Conservation (phyloP, 53 echinoderm and acorn worm genomes). For the Antedon mediterranea region DNA sequence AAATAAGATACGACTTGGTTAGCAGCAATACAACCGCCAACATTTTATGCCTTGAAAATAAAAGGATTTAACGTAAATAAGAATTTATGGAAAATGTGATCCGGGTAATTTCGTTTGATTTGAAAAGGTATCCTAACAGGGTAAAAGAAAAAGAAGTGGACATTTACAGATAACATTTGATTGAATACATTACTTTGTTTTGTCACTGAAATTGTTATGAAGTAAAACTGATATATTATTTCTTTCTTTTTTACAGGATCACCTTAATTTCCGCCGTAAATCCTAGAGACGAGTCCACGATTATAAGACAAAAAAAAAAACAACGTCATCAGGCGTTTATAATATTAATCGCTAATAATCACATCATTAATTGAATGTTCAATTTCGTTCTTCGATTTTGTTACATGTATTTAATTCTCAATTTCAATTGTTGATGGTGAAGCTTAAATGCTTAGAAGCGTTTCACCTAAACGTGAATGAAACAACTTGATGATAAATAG, state of each 20-base stretch:
- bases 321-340: neutral
- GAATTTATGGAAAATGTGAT: neutral
- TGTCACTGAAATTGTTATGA: neutral
- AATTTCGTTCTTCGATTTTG: neutral
- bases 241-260: neutral
- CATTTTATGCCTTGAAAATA: too few species aligned
- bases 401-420: neutral
- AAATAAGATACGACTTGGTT: too few species aligned
- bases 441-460: neutral
- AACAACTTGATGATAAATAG: neutral
- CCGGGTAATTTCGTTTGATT: neutral
- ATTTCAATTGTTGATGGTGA: neutral
- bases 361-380: neutral
- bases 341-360: neutral
- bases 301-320: too few species aligned
- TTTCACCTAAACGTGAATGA: neutral
- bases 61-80: too few species aligned
- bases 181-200: neutral
- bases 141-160: neutral
- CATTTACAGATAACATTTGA: neutral
- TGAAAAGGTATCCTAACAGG: too few species aligned
- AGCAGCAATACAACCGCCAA: too few species aligned
- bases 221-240: neutral
- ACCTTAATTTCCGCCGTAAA: neutral
- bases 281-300: neutral